Conservation (phyloP, 2,113 vertebrate species). For the human region GRCh38 chr22:25113001-25113500, state of each 20-base stretch:
- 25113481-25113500: not conserved
- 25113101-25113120: not conserved
- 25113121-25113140: not conserved
- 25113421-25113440: not conserved
- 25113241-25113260: not conserved
- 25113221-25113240: fast-evolving
- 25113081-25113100: not conserved
- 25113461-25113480: not conserved
- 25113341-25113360: not conserved
- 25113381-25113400: not conserved
- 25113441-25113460: not conserved
- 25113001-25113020: fast-evolving
- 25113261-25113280: not conserved
- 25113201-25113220: not conserved
- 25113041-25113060: not conserved
- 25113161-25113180: not conserved
- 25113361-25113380: not conserved
- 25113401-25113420: not conserved
- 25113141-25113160: not conserved
- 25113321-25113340: not conserved
- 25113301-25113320: not conserved
- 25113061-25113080: not conserved
- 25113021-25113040: not conserved
- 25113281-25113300: not conserved
- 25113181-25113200: not conserved